Evolutionary conservation across 2,113 vertebrate genomes (phyloP).

Genomic region (Paraplagusia blochii): DNA sequence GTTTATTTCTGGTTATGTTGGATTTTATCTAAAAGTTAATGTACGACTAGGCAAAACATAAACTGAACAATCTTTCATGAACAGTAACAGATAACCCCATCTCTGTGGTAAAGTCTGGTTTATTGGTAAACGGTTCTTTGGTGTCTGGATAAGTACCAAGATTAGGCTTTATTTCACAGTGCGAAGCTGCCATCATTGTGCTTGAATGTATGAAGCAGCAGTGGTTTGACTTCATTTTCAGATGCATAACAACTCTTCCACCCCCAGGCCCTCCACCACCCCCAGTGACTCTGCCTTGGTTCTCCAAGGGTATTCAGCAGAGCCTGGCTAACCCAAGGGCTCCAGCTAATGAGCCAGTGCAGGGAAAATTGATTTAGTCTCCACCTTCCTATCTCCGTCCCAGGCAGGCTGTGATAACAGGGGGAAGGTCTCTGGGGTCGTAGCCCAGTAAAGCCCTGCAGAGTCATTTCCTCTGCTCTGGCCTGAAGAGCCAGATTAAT

Average conservation of each 20-base stretch:
- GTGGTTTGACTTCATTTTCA: background rate
- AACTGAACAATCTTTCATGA: no score
- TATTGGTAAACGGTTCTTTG: no score
- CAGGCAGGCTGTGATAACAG: constrained; percentile 57
- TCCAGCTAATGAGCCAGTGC: constrained; percentile 55
- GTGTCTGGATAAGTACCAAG: no score
- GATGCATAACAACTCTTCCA: background rate
- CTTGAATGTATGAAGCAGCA: no score
- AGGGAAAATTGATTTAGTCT: constrained; percentile 62
- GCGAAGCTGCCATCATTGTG: no score
- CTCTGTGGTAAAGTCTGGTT: no score
- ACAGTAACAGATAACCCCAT: no score
- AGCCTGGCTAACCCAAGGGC: constrained; percentile 39
- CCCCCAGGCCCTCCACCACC: background rate
- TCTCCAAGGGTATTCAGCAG: constrained; percentile 46
- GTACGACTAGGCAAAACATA: no score
- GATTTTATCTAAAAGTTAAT: no score
- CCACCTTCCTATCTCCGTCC: constrained; percentile 37
- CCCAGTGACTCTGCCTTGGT: constrained; percentile 13
- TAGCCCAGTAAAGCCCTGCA: constrained; percentile 46
- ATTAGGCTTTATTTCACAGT: no score
- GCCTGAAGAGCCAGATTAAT: constrained; percentile 44
- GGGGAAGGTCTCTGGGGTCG: constrained; percentile 35
- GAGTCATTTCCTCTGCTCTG: constrained; percentile 45
- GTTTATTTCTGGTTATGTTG: no score